Conservation (phyloP, 1,140 invertebrate species). For the Piezodorus guildinii region DNA sequence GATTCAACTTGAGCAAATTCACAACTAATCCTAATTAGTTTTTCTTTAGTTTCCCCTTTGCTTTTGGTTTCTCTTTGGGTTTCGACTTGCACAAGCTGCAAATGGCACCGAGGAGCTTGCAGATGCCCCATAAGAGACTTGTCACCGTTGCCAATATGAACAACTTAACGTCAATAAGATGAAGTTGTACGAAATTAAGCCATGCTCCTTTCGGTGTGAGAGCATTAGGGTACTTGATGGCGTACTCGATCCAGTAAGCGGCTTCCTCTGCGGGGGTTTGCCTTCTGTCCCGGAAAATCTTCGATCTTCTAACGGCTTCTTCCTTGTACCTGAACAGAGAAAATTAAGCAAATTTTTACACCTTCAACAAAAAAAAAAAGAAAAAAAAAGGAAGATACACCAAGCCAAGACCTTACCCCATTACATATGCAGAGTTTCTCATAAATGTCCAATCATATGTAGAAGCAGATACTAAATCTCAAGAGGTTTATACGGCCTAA, state of each 20-base stretch:
- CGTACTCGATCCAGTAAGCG: constrained; percentile 38
- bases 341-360: background rate
- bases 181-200: too few species aligned
- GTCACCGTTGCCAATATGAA: too few species aligned
- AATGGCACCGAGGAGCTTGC: too few species aligned
- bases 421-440: background rate
- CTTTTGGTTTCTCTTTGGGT: too few species aligned
- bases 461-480: background rate
- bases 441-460: background rate
- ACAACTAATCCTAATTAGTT: too few species aligned
- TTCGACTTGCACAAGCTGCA: too few species aligned
- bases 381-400: background rate
- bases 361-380: too few species aligned
- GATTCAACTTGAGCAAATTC: too few species aligned
- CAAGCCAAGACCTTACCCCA: background rate
- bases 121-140: too few species aligned
- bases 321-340: constrained; percentile 29
- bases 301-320: constrained; percentile 33
- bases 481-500: too few species aligned
- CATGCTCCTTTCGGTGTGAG: constrained; percentile 31
- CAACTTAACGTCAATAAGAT: too few species aligned
- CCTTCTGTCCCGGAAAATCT: constrained; percentile 35
- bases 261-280: constrained; percentile 33
- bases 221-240: constrained; percentile 23
- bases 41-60: too few species aligned